These are phyloP conservation scores for Spilogale gracilis DNA, from an alignment of 2,113 vertebrate genomes.

Conservation along the genomic window DNA sequence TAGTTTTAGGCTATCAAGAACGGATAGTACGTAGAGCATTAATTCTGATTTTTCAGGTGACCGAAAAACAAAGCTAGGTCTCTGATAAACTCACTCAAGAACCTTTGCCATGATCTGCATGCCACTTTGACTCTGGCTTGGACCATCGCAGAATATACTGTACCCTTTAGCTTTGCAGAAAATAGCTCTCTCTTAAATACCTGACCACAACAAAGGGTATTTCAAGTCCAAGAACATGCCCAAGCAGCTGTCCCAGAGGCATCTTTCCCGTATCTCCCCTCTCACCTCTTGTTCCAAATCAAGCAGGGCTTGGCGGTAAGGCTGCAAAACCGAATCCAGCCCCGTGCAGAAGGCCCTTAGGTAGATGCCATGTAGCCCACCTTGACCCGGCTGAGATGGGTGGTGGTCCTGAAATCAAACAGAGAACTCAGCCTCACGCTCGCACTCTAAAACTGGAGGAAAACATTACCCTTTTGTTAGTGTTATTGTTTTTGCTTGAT, in stretches of 20 bases:
- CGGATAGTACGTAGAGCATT: not conserved
- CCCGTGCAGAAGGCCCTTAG: conserved; percentile 97
- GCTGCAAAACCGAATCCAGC: conserved; percentile 96
- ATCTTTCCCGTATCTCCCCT: not conserved
- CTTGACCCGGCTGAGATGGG: conserved; percentile 90
- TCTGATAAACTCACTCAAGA: conserved; percentile 26
- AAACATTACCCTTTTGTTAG: conserved; percentile 25
- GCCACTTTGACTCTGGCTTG: not conserved
- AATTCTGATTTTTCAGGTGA: conserved; percentile 42
- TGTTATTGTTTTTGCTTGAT: conserved; percentile 4
- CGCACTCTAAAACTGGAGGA: not conserved
- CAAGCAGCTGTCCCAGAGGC: not conserved
- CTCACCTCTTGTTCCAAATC: conserved; percentile 98
- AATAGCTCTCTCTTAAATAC: conserved; percentile 11
- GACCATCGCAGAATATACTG: not conserved
- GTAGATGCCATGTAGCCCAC: conserved; percentile 96
- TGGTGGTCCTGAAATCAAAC: conserved; percentile 93
- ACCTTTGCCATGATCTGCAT: not conserved
- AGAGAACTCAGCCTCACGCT: conserved; percentile 51
- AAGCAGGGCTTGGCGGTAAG: conserved; percentile 96
- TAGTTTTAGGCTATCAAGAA: conserved; percentile 14
- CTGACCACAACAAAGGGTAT: conserved; percentile 35
- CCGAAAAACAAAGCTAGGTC: not conserved
- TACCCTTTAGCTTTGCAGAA: not conserved
- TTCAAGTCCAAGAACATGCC: conserved; percentile 12